Percentiles rank a stretch among this genome's conserved stretches.
Conservation (phyloP, 2,797 vertebrate species). For the Catostomus latipinnis region DNA sequence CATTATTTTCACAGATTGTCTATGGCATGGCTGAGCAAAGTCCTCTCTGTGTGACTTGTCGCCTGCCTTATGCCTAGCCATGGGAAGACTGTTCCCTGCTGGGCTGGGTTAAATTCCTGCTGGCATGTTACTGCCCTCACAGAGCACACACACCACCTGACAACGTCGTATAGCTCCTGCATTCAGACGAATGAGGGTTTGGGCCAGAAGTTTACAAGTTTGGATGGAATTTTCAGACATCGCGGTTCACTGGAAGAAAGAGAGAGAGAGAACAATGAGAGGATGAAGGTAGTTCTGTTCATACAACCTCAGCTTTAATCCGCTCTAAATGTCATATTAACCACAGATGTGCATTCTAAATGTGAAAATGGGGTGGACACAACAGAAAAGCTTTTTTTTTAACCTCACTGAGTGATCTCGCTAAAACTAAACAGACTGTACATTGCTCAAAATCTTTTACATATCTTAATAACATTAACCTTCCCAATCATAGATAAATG, state of each 20-base stretch:
- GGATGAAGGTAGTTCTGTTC: conserved; percentile 29
- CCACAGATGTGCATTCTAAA: conserved; percentile 47
- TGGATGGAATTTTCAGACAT: conserved; percentile 43
- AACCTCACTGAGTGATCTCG: conserved; percentile 39
- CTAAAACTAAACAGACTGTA: conserved; percentile 15
- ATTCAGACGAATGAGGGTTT: conserved; percentile 35
- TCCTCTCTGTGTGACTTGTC: conserved; percentile 42
- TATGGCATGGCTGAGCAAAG: conserved; percentile 11
- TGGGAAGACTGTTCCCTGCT: conserved; percentile 40
- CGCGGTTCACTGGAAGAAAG: conserved; percentile 45
- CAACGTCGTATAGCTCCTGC: conserved; percentile 46
- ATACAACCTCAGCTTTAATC: conserved; percentile 52
- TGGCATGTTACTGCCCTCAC: conserved; percentile 52
- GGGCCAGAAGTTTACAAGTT: conserved; percentile 52
- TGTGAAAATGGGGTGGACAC: conserved; percentile 38
- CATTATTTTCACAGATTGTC: conserved; percentile 35
- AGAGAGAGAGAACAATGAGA: neutral
- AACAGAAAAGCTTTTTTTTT: conserved; percentile 31
- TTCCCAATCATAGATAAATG: too few relatives aligned
- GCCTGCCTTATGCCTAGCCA: conserved; percentile 31
- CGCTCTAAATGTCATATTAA: conserved; percentile 36
- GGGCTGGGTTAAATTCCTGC: conserved; percentile 45
- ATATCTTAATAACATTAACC: neutral
- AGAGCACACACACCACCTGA: conserved; percentile 36
- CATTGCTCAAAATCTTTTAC: conserved; percentile 15